Conservation (phyloP, 2,113 vertebrate genomes). For the Hirundichthys speculiger region DNA sequence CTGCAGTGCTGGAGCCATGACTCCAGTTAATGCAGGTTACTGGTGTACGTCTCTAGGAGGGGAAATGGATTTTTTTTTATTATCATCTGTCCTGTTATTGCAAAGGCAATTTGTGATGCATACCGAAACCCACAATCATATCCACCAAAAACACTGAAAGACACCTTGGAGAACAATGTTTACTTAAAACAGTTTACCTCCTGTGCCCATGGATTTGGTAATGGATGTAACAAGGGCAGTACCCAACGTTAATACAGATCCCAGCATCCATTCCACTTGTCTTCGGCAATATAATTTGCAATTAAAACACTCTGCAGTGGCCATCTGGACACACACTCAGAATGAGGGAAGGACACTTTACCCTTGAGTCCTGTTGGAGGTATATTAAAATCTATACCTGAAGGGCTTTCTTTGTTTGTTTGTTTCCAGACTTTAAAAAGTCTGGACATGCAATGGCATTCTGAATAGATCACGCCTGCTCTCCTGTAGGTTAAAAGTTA, state of each 20-base stretch:
- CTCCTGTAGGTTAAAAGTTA: too few relatives aligned
- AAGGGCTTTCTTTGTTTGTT: neutral
- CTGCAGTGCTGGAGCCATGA: conserved; percentile 51
- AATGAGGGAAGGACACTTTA: conserved; percentile 38
- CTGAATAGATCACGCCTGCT: too few relatives aligned
- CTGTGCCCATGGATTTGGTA: conserved; percentile 17
- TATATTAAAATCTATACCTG: neutral
- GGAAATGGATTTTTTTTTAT: conserved; percentile 39
- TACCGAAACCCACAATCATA: conserved; percentile 34
- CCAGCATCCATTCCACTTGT: conserved; percentile 22
- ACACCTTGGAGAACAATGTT: conserved; percentile 40
- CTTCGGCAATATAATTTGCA: conserved; percentile 67
- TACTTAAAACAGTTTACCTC: conserved; percentile 32
- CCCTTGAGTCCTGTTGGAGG: conserved; percentile 38
- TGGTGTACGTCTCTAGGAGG: conserved; percentile 38
- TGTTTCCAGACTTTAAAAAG: too few relatives aligned
- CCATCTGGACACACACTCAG: conserved; percentile 57
- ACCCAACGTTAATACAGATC: conserved; percentile 21
- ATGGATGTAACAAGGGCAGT: conserved; percentile 22
- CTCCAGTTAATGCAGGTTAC: conserved; percentile 57
- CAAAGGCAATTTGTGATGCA: conserved; percentile 57
- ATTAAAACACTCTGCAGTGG: conserved; percentile 54
- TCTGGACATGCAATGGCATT: too few relatives aligned
- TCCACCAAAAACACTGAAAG: conserved; percentile 26
- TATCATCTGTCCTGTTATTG: conserved; percentile 38